A percentile compares a stretch with the other conserved stretches of the same genome.
phyloP scores from a whole-genome alignment of 2,797 vertebrate species.

The Siniperca scherzeri region DNA sequence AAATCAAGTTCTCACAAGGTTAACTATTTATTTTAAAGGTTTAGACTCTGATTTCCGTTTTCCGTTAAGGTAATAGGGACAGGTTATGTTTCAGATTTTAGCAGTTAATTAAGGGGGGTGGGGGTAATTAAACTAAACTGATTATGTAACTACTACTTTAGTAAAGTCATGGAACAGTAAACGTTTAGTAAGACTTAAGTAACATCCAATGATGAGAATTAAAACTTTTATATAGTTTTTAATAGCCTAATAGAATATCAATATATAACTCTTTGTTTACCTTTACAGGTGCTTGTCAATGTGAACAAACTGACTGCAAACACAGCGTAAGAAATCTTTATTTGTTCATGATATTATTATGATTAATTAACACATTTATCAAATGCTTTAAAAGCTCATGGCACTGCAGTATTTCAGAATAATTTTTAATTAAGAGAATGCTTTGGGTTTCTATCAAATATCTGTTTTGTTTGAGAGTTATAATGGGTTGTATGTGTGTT shows the following conservation, averaged over 20 bases:
- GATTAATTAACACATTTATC: background rate
- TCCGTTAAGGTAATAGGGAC: background rate
- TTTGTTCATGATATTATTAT: background rate
- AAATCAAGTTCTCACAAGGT: background rate
- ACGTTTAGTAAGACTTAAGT: background rate
- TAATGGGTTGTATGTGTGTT: background rate
- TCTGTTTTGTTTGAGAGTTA: background rate
- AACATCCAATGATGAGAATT: background rate
- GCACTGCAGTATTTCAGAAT: background rate
- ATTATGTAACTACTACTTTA: background rate
- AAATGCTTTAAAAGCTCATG: background rate
- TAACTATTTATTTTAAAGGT: background rate
- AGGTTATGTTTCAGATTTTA: background rate
- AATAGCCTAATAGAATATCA: background rate
- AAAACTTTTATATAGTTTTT: too few species aligned
- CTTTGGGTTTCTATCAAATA: background rate
- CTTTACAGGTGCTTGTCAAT: constrained; percentile 4
- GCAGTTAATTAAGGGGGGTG: background rate
- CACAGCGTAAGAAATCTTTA: constrained; percentile 33
- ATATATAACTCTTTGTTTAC: background rate
- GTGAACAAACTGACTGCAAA: constrained; percentile 19
- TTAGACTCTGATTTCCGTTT: background rate
- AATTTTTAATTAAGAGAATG: background rate
- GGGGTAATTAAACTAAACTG: background rate
- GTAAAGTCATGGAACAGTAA: background rate